A percentile compares a stretch with the other conserved stretches of the same genome.
These are phyloP conservation scores for Stenurella melanura DNA, from an alignment of 2,888 invertebrate species.

Conservation along the genomic window DNA sequence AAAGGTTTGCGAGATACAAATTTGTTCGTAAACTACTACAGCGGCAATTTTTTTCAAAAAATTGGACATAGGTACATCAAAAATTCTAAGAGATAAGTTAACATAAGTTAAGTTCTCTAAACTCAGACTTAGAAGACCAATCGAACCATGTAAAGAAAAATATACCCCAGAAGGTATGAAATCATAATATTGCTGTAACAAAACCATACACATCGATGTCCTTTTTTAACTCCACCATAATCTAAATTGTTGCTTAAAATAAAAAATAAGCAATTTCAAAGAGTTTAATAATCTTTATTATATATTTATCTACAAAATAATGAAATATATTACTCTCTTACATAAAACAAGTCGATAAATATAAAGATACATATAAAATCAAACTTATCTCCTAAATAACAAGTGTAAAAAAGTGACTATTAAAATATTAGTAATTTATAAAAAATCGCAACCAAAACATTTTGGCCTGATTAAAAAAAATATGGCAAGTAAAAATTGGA, in stretches of 20 bases:
- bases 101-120: too few relatives aligned
- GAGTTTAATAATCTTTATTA: conserved; percentile 24
- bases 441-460: conserved; percentile 25
- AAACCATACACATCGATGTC: too few relatives aligned
- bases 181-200: too few relatives aligned
- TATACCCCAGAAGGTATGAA: too few relatives aligned
- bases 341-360: conserved; percentile 51
- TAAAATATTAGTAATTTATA: conserved; percentile 9
- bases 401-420: conserved; percentile 32
- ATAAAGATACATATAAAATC: conserved; percentile 41
- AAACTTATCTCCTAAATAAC: conserved; percentile 24
- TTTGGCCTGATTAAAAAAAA: conserved; percentile 21
- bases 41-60: too few relatives aligned
- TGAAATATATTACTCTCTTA: conserved; percentile 54
- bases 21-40: too few relatives aligned
- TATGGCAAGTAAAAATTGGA: conserved; percentile 43
- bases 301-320: conserved; percentile 40
- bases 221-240: too few relatives aligned
- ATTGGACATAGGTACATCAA: too few relatives aligned
- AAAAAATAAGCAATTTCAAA: neutral
- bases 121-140: too few relatives aligned
- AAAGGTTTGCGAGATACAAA: too few relatives aligned
- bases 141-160: too few relatives aligned
- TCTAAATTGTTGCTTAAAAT: neutral
- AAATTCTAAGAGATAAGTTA: too few relatives aligned